Evolutionary conservation across 2,888 invertebrate species (phyloP).

Genomic region (Sclerodermus sp.): DNA sequence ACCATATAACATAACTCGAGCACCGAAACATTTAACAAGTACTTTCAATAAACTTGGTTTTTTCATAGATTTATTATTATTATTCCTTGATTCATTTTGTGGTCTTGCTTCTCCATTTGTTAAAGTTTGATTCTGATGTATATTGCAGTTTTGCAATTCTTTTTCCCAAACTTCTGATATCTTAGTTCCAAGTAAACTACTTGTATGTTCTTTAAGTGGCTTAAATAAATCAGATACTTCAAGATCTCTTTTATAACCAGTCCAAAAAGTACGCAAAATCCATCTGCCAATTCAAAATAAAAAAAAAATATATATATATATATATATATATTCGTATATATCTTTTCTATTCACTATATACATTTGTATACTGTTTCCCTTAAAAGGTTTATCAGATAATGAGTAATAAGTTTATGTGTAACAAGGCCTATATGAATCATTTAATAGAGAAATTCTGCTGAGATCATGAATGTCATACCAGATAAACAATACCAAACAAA

Average conservation of each 20-base stretch:
- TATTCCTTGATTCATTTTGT: slow-evolving; percentile 9
- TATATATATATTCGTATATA: not conserved
- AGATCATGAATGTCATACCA: not conserved
- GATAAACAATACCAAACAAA: not conserved
- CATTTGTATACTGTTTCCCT: not conserved
- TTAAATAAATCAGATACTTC: slow-evolving; percentile 69
- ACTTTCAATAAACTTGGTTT: slow-evolving; percentile 66
- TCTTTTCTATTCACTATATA: not conserved
- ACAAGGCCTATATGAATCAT: not conserved
- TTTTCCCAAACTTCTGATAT: slow-evolving; percentile 66
- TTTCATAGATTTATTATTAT: slow-evolving; percentile 16
- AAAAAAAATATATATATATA: not conserved
- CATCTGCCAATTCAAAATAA: slow-evolving; percentile 64
- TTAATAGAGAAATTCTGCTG: not conserved
- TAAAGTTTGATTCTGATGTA: slow-evolving; percentile 16
- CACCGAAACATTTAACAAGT: slow-evolving; percentile 66
- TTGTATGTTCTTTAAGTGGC: slow-evolving; percentile 70
- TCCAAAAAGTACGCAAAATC: slow-evolving; percentile 69
- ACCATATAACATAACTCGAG: slow-evolving; percentile 66
- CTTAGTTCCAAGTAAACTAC: slow-evolving; percentile 66
- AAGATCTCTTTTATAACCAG: slow-evolving; percentile 69
- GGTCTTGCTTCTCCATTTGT: slow-evolving; percentile 10
- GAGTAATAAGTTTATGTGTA: too few relatives aligned
- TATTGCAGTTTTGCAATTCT: slow-evolving; percentile 53
- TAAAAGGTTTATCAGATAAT: too few relatives aligned